phyloP scores from a whole-genome alignment of 2,797 vertebrate genomes.

The Capromys pilorides region DNA sequence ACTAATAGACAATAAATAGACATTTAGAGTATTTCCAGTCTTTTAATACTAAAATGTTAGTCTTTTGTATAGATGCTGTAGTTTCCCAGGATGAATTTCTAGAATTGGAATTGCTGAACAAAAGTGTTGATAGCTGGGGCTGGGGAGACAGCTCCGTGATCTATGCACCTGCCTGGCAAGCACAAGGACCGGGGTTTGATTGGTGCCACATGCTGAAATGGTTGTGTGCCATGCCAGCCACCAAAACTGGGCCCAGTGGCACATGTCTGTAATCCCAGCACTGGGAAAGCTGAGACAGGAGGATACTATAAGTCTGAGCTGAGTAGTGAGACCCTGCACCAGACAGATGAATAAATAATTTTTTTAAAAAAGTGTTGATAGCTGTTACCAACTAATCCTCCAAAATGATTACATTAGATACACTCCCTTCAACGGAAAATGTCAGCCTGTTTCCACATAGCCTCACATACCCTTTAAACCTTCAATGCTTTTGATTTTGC shows the following conservation, averaged over 20 bases:
- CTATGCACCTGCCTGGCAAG: too few relatives aligned
- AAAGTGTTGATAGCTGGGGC: background rate
- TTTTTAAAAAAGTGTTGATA: background rate
- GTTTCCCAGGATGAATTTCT: background rate
- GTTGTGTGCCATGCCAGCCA: too few relatives aligned
- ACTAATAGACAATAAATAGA: background rate
- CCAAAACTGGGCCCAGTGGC: too few relatives aligned
- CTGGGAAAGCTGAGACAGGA: too few relatives aligned
- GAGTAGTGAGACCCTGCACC: too few relatives aligned
- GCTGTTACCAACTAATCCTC: background rate
- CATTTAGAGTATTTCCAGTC: background rate
- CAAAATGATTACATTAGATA: background rate
- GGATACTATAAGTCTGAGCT: too few relatives aligned
- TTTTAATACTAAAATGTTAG: background rate
- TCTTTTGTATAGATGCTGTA: conserved; percentile 23
- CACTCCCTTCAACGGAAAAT: background rate
- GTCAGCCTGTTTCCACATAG: background rate
- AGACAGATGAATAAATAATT: too few relatives aligned
- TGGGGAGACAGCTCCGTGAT: too few relatives aligned
- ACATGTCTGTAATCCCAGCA: too few relatives aligned
- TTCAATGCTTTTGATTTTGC: background rate
- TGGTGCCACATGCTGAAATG: too few relatives aligned
- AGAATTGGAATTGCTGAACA: background rate
- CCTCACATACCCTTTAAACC: background rate
- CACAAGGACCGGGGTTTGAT: too few relatives aligned